phyloP scores from a whole-genome alignment of 2,797 vertebrate species.

The Centroberyx gerrardi region DNA sequence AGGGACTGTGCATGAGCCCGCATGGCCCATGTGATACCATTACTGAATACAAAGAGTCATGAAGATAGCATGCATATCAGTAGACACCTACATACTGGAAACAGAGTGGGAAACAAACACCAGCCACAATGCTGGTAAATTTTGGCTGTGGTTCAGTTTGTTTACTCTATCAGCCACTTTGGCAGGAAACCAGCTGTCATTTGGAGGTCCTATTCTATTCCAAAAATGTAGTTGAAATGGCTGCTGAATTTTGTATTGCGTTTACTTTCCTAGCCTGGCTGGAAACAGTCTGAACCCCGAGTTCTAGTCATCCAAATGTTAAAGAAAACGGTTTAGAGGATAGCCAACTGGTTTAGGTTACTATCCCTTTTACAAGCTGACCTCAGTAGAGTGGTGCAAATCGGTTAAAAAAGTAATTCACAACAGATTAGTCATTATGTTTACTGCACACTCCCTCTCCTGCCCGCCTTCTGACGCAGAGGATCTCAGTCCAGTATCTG shows the following conservation, averaged over 20 bases:
- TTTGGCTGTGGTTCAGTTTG: background rate
- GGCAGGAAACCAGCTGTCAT: background rate
- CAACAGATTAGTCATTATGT: constrained; percentile 30
- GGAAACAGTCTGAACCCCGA: too few species aligned
- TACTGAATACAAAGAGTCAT: constrained; percentile 1
- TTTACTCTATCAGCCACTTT: background rate
- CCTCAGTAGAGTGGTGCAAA: constrained; percentile 5
- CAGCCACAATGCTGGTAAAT: background rate
- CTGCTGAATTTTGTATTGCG: too few species aligned
- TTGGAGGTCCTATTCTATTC: background rate
- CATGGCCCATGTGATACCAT: constrained; percentile 1
- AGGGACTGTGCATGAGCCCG: background rate
- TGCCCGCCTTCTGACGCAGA: background rate
- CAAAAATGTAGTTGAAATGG: too few species aligned
- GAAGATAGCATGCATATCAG: background rate
- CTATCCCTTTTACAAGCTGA: constrained; percentile 1
- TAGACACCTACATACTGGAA: constrained; percentile 6
- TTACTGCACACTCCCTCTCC: constrained; percentile 1
- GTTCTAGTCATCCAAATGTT: too few species aligned
- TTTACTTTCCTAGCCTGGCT: too few species aligned
- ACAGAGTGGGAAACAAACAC: background rate
- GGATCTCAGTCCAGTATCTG: background rate
- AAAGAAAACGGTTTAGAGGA: background rate
- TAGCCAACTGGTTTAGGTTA: background rate
- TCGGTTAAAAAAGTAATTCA: constrained; percentile 40